phyloP scores from a whole-genome alignment of 2,113 vertebrate genomes.

The Larimichthys polyactis region DNA sequence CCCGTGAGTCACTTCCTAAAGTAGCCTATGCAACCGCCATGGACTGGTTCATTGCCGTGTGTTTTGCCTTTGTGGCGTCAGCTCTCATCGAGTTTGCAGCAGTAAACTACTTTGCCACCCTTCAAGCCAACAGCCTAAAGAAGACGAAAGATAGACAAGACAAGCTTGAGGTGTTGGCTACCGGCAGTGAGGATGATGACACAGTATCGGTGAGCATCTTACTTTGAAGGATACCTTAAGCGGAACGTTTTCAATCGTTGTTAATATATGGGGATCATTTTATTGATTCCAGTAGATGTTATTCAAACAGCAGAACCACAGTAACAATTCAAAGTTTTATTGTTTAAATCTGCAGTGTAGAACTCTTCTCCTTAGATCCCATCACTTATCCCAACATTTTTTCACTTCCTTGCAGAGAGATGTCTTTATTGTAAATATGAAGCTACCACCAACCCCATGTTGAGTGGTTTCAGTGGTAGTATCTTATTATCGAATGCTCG shows the following conservation, averaged over 20 bases:
- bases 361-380: not conserved
- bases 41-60: slow-evolving; percentile 98
- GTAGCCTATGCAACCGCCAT: slow-evolving; percentile 95
- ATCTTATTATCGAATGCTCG: not conserved
- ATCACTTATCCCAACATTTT: no score
- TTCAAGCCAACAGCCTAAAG: slow-evolving; percentile 85
- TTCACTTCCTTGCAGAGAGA: no score
- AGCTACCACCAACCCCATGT: no score
- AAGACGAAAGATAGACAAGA: slow-evolving; percentile 82
- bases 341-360: not conserved
- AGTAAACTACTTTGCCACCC: slow-evolving; percentile 95
- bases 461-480: no score
- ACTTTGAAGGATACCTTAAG: not conserved
- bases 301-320: not conserved
- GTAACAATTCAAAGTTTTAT: not conserved
- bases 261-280: not conserved
- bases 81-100: slow-evolving; percentile 96
- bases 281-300: not conserved
- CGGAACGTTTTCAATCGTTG: not conserved
- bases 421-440: no score
- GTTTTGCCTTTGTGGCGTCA: slow-evolving; percentile 95
- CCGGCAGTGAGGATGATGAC: slow-evolving; percentile 77
- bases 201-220: slow-evolving; percentile 85
- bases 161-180: slow-evolving; percentile 81
- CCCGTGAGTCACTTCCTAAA: slow-evolving; percentile 94